Conservation (phyloP, 2,797 vertebrate species). For the Lophius americanus region DNA sequence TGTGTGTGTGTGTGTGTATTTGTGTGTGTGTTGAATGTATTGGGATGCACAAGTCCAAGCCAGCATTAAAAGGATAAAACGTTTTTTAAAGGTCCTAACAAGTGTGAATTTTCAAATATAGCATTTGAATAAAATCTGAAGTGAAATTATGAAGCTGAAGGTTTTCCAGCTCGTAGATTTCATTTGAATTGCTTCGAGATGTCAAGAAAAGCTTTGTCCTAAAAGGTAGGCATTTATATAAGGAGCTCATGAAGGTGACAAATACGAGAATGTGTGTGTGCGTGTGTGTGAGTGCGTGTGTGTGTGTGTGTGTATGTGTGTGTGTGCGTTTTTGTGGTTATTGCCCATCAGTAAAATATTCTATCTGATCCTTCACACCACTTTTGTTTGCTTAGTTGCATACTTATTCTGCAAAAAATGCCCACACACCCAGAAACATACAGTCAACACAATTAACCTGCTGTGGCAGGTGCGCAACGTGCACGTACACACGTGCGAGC, state of each 20-base stretch:
- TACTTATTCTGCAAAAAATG: constrained; percentile 3
- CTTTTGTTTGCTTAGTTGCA: constrained; percentile 20
- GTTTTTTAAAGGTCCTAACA: too few relatives aligned
- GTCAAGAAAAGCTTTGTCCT: too few relatives aligned
- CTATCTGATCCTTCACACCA: constrained; percentile 22
- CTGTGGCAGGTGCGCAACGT: constrained; percentile 23
- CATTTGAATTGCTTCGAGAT: too few relatives aligned
- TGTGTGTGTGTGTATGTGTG: constrained; percentile 17
- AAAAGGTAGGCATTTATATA: too few relatives aligned
- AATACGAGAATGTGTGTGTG: too few relatives aligned
- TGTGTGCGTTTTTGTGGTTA: constrained; percentile 8
- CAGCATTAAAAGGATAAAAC: too few relatives aligned
- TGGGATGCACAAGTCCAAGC: too few relatives aligned
- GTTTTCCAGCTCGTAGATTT: too few relatives aligned
- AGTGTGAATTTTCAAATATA: too few relatives aligned
- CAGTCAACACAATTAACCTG: constrained; percentile 45
- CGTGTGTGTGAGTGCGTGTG: constrained; percentile 13
- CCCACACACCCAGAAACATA: background rate
- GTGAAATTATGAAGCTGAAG: too few relatives aligned
- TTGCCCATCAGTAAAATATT: constrained; percentile 1
- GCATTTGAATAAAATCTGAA: too few relatives aligned
- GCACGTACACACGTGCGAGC: constrained; percentile 3
- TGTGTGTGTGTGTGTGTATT: background rate
- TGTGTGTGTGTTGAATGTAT: background rate
- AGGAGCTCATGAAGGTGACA: too few relatives aligned